Evolutionary conservation across 2,888 invertebrate species (phyloP).

Genomic region (Aphodius granarius): DNA sequence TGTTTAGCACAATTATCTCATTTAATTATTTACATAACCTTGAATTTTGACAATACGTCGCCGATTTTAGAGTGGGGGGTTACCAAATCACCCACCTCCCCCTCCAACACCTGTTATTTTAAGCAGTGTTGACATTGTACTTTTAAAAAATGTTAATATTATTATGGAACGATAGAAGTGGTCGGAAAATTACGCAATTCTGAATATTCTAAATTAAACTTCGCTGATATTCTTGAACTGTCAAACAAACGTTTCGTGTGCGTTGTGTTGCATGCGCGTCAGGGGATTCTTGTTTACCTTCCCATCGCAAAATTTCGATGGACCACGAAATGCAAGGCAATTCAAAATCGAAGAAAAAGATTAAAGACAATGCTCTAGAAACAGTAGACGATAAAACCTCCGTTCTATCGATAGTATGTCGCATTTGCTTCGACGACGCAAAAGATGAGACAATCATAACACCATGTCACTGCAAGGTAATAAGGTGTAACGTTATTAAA

Average conservation of each 20-base stretch:
- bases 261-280: slow-evolving; percentile 18
- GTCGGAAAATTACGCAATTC: neutral
- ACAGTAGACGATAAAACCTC: slow-evolving; percentile 38
- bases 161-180: too few relatives aligned
- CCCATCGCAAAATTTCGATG: slow-evolving; percentile 14
- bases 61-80: neutral
- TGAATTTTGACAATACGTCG: slow-evolving; percentile 17
- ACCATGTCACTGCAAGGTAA: slow-evolving; percentile 57
- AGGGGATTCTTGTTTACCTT: slow-evolving; percentile 11
- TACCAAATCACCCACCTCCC: neutral
- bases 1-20: slow-evolving; percentile 5
- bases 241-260: slow-evolving; percentile 16
- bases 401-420: slow-evolving; percentile 50
- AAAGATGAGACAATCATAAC: slow-evolving; percentile 53
- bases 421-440: slow-evolving; percentile 57
- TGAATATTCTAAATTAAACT: neutral
- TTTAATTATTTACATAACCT: slow-evolving; percentile 23
- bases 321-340: slow-evolving; percentile 18
- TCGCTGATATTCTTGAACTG: neutral
- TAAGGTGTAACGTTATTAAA: neutral
- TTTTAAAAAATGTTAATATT: neutral
- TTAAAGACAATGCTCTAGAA: slow-evolving; percentile 20
- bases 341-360: slow-evolving; percentile 20
- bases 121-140: neutral
- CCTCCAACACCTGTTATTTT: neutral